phyloP scores from a whole-genome alignment of 2,113 vertebrate genomes.

The Plecotus auritus region DNA sequence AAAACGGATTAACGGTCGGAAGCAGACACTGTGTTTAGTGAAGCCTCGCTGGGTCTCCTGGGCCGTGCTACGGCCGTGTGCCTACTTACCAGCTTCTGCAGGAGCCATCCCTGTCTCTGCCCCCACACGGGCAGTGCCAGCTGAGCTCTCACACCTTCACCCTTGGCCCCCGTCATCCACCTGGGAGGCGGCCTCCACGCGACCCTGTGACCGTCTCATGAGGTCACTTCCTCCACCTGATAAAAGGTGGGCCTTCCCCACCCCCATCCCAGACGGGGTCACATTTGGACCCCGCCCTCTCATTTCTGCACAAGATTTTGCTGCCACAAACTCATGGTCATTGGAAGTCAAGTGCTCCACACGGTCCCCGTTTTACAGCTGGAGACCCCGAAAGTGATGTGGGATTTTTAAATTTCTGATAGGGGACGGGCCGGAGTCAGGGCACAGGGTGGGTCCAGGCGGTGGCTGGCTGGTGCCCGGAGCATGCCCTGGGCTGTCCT shows the following conservation, averaged over 20 bases:
- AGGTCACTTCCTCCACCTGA: too few relatives aligned
- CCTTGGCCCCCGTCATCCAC: fast-evolving
- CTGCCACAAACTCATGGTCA: neutral
- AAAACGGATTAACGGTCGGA: conserved; percentile 77
- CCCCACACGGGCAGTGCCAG: neutral
- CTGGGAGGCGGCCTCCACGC: neutral
- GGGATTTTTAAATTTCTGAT: fast-evolving
- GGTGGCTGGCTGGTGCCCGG: neutral
- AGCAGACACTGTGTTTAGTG: conserved; percentile 78
- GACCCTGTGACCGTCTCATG: neutral
- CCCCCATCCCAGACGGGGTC: neutral
- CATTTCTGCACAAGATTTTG: neutral
- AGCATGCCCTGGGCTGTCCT: neutral
- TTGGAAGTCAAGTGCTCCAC: fast-evolving
- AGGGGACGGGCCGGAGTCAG: neutral
- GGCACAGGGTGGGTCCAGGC: fast-evolving
- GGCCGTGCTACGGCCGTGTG: conserved; percentile 67
- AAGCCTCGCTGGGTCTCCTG: conserved; percentile 59
- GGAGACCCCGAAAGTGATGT: neutral
- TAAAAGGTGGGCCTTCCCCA: neutral
- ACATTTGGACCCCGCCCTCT: fast-evolving
- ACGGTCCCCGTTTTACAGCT: fast-evolving
- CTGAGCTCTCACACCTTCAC: neutral
- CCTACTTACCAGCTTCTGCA: conserved; percentile 57
- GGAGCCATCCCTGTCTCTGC: conserved; percentile 65